Base-by-base conservation (phyloP, 2,113 vertebrate species). In the Ctenomys sociabilis region DNA sequence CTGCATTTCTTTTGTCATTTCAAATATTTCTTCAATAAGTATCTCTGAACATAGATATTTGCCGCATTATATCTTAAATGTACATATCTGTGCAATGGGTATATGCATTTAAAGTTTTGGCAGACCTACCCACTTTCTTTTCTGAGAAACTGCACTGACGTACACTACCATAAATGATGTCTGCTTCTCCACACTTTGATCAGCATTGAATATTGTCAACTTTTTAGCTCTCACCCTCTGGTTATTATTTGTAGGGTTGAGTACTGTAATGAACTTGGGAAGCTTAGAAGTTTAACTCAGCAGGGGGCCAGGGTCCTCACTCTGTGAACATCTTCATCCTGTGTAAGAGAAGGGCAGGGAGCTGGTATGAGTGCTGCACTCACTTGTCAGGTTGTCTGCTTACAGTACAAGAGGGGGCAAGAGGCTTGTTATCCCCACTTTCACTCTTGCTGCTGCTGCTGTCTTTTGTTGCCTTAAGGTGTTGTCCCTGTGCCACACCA, bases 111-210 rank as follows among this genome's bases (percentile, higher is more conserved):
- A 40, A 63, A 90, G 14, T 90, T 88, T 52, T 40, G 66, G 54
- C 11, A 88, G n/a, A 54, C 14, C 54, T 77, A 77, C 75, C 32
- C 40, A 87, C 80, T 91, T 91, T 82, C 35, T 92, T 32, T 92
- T 89, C 21, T 88, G 84, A 75, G 84, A 97, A 90, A 89, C 89
- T 40, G 45, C 22, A 35, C 43, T 80, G 22, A 19, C 77, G 30
- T 77, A 77, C 21, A 57, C 30, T 91, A 59, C 28, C 49, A 93
- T 14, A 57, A 75, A 73, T 32, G 59, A 64, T 84, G 40, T 72
- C 59, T 68, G 32, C 14, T 28, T 85, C 37, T 88, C 26, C 16
- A 89, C 32, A 75, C 37, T 37, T 61, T 37, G 59, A 43, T 37
- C 77, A 84, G 22, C 30, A 49, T 43, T 85, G 61, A 80, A 59